Evolutionary conservation across 2,888 invertebrate species (phyloP).

Genomic region (Hartigia nigra): DNA sequence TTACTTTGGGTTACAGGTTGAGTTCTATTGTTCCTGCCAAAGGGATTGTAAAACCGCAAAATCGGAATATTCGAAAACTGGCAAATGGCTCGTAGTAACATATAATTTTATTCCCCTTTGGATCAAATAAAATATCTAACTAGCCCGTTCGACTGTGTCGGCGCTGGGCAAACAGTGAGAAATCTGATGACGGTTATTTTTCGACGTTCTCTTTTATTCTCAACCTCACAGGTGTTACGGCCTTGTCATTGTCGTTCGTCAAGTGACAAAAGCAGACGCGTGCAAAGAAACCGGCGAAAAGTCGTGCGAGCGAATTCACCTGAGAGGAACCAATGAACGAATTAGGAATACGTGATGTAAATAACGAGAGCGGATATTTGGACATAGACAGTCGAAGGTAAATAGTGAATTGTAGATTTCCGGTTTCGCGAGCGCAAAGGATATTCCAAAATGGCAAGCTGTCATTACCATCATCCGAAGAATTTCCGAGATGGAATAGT

Average conservation of each 20-base stretch:
- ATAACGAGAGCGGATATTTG: not conserved
- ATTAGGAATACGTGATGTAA: not conserved
- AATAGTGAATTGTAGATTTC: not conserved
- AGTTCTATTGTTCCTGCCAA: not conserved
- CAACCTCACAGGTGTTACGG: not conserved
- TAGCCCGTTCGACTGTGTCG: not conserved
- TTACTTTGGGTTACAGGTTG: not conserved
- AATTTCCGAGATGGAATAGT: not conserved
- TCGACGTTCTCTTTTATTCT: not conserved
- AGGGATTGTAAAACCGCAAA: not conserved
- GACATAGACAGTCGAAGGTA: not conserved
- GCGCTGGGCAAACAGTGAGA: not conserved
- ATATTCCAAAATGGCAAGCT: not conserved
- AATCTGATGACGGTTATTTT: not conserved
- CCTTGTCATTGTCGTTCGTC: not conserved
- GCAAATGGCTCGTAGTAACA: not conserved
- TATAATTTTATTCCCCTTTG: not conserved
- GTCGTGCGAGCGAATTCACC: not conserved
- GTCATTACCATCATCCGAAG: not conserved
- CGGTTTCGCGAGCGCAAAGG: not conserved
- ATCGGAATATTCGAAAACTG: not conserved
- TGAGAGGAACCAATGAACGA: not conserved
- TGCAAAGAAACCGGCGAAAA: not conserved
- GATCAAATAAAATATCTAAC: not conserved
- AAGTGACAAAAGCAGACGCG: not conserved